Conservation (phyloP, 2,113 vertebrate species). For the Aspidoscelis tigris region DNA sequence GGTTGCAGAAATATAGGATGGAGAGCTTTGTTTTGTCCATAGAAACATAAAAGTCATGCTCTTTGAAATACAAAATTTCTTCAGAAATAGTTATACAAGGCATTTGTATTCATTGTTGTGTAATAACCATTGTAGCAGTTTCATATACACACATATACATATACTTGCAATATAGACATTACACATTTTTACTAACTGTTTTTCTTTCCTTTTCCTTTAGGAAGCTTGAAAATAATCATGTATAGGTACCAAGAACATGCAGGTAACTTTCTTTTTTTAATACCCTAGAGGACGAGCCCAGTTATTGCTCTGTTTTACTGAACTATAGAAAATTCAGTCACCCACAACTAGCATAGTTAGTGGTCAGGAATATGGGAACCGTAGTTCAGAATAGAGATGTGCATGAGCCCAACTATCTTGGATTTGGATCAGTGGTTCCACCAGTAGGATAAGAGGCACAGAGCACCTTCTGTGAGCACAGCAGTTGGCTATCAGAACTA, state of each 20-base stretch:
- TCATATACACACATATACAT: background rate
- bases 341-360: no score
- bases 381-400: no score
- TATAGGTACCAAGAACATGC: conserved; percentile 67
- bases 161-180: background rate
- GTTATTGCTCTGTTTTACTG: no score
- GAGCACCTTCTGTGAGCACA: no score
- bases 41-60: background rate
- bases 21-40: background rate
- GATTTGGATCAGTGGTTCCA: no score
- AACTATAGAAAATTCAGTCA: no score
- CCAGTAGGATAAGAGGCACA: no score
- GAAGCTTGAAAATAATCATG: conserved; percentile 74
- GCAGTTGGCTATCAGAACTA: no score
- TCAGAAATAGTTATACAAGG: background rate
- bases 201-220: conserved; percentile 47
- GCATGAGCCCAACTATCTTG: no score
- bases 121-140: background rate
- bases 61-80: background rate
- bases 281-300: no score
- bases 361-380: no score
- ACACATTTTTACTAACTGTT: conserved; percentile 32
- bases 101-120: background rate
- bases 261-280: conserved; percentile 68
- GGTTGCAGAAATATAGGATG: background rate